A percentile compares a stretch with the other conserved stretches of the same genome.
These are phyloP conservation scores for Poecilia velifera DNA, from an alignment of 2,797 vertebrate species.

Conservation along the genomic window DNA sequence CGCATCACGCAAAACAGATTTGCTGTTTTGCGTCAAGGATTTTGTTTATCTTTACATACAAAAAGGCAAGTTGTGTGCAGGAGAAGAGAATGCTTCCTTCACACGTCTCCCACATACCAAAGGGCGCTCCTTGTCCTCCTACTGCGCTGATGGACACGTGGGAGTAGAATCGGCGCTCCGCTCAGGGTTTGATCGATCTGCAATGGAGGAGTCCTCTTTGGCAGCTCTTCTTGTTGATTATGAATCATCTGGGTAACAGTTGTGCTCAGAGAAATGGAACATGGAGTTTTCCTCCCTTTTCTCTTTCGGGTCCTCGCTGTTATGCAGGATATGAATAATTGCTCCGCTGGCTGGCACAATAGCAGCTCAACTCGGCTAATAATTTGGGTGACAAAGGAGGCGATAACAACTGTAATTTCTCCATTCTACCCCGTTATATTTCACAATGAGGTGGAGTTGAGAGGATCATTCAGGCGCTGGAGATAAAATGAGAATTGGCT, in stretches of 20 bases:
- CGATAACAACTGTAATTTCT: slow-evolving; percentile 54
- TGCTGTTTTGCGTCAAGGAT: background rate
- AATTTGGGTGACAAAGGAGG: slow-evolving; percentile 57
- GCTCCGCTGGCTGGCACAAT: slow-evolving; percentile 20
- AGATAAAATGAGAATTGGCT: slow-evolving; percentile 37
- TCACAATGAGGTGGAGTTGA: slow-evolving; percentile 30
- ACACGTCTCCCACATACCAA: slow-evolving; percentile 38
- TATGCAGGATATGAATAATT: slow-evolving; percentile 38
- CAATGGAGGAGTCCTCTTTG: slow-evolving; percentile 59
- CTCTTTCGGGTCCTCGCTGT: slow-evolving; percentile 19
- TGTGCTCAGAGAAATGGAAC: slow-evolving; percentile 16
- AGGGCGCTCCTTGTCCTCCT: slow-evolving; percentile 41
- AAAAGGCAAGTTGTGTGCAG: slow-evolving; percentile 16
- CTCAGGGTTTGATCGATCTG: slow-evolving; percentile 65
- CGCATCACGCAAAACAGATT: too few species aligned
- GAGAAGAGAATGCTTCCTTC: slow-evolving; percentile 27
- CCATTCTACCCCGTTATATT: slow-evolving; percentile 41
- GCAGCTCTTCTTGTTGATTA: slow-evolving; percentile 35
- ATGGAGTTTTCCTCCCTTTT: slow-evolving; percentile 16
- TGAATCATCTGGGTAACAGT: slow-evolving; percentile 64
- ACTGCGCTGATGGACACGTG: slow-evolving; percentile 39
- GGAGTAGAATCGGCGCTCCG: slow-evolving; percentile 50
- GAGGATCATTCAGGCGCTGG: slow-evolving; percentile 26
- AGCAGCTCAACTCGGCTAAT: slow-evolving; percentile 45
- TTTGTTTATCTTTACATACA: background rate